These are phyloP conservation scores for Lasioglossum oenotherae DNA, from an alignment of 2,888 invertebrate genomes.

Conservation along the genomic window DNA sequence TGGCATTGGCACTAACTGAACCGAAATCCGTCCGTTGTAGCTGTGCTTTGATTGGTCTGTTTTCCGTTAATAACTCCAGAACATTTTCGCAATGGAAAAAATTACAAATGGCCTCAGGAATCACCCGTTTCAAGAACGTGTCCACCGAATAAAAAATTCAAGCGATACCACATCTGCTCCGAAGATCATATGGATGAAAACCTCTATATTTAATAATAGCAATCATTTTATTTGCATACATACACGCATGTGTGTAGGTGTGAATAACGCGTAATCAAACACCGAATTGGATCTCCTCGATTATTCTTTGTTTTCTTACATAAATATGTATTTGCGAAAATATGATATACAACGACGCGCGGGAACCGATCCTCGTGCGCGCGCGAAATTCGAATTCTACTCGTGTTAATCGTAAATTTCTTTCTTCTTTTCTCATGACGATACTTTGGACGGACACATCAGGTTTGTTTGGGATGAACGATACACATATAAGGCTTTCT, in stretches of 20 bases:
- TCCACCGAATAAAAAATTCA: not conserved
- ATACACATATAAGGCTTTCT: not conserved
- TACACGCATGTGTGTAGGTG: not conserved
- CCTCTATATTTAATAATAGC: not conserved
- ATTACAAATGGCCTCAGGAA: not conserved
- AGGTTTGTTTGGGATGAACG: constrained; percentile 27
- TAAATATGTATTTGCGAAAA: constrained; percentile 47
- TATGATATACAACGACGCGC: constrained; percentile 21
- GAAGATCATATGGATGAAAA: not conserved
- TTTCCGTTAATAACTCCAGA: not conserved
- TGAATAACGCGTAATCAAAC: not conserved
- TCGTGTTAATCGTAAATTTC: constrained; percentile 22
- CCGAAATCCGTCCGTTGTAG: not conserved
- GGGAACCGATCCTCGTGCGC: constrained; percentile 26
- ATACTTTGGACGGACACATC: constrained; percentile 58
- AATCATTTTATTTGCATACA: constrained; percentile 8
- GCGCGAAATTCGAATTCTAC: constrained; percentile 40
- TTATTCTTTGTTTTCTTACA: not conserved
- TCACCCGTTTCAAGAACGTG: not conserved
- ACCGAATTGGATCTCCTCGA: not conserved
- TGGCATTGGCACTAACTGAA: not conserved
- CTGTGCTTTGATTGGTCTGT: not conserved
- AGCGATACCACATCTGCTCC: not conserved
- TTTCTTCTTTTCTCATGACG: constrained; percentile 41
- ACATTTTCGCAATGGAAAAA: not conserved